phyloP scores from a whole-genome alignment of 2,113 vertebrate species.

The Actenoides hombroni region DNA sequence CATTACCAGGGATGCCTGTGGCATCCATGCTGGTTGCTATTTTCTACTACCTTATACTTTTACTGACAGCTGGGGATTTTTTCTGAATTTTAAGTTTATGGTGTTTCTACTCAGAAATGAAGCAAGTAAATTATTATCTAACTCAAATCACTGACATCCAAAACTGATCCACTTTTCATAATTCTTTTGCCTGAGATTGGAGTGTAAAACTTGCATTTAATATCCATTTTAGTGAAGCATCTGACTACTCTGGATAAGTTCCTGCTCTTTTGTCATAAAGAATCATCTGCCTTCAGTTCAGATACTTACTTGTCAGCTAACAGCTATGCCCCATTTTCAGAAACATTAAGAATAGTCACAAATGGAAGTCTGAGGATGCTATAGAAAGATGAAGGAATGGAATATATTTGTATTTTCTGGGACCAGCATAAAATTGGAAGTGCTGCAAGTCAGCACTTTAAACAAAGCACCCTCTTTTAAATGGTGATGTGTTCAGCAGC shows the following conservation, averaged over 20 bases:
- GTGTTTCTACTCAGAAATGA: neutral
- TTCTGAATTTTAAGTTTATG: neutral
- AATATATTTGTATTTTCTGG: neutral
- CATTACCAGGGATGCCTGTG: neutral
- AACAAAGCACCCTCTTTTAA: constrained; percentile 13
- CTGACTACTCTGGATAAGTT: neutral
- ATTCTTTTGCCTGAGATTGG: neutral
- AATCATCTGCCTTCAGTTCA: neutral
- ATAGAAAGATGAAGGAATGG: neutral
- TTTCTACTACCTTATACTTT: neutral
- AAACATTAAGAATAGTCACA: neutral
- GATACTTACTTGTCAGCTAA: neutral
- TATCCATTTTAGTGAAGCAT: neutral
- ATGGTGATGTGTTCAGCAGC: constrained; percentile 1
- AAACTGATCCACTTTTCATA: neutral
- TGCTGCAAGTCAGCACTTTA: constrained; percentile 23
- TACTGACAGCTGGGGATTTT: neutral
- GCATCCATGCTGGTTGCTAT: neutral
- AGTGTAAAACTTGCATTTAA: neutral
- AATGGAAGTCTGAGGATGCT: neutral
- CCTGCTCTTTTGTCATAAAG: neutral
- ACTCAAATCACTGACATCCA: neutral
- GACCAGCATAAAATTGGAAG: neutral
- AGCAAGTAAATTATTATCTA: neutral
- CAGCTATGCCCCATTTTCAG: neutral